Evolutionary conservation across 1,140 invertebrate species (phyloP).

Genomic region (Orius laevigatus): DNA sequence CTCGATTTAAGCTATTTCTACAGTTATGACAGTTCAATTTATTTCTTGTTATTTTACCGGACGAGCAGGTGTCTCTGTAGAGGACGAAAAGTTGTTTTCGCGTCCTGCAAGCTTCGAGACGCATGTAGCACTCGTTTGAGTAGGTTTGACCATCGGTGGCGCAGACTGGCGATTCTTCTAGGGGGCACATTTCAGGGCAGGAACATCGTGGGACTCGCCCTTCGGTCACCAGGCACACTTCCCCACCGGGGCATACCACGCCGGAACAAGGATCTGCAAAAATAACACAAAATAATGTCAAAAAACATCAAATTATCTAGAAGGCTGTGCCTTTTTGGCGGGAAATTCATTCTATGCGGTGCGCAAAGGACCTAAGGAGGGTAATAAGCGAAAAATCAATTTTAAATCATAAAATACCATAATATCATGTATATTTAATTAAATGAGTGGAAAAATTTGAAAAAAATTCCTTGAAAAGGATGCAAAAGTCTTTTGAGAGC

Average conservation of each 20-base stretch:
- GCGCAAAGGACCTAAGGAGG: too few species aligned
- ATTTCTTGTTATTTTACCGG: slow-evolving; percentile 35
- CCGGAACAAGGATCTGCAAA: slow-evolving; percentile 62
- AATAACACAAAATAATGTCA: too few species aligned
- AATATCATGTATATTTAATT: too few species aligned
- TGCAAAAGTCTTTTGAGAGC: too few species aligned
- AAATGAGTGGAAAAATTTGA: too few species aligned
- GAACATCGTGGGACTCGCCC: slow-evolving; percentile 58
- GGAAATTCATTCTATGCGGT: too few species aligned
- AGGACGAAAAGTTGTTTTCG: slow-evolving; percentile 55
- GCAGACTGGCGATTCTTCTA: slow-evolving; percentile 67
- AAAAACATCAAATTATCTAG: too few species aligned
- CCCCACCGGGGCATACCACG: slow-evolving; percentile 55
- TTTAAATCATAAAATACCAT: too few species aligned
- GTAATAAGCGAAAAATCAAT: too few species aligned
- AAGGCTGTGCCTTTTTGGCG: too few species aligned
- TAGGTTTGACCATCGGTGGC: slow-evolving; percentile 75
- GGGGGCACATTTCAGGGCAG: slow-evolving; percentile 60
- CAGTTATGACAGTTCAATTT: background rate
- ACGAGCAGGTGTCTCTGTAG: slow-evolving; percentile 60
- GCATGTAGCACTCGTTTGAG: slow-evolving; percentile 64
- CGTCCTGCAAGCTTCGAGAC: slow-evolving; percentile 55
- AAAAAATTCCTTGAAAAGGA: too few species aligned
- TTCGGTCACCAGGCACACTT: slow-evolving; percentile 70
- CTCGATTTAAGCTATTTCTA: background rate